Conservation (phyloP, 2,113 vertebrate species). For the Hyaena hyaena region DNA sequence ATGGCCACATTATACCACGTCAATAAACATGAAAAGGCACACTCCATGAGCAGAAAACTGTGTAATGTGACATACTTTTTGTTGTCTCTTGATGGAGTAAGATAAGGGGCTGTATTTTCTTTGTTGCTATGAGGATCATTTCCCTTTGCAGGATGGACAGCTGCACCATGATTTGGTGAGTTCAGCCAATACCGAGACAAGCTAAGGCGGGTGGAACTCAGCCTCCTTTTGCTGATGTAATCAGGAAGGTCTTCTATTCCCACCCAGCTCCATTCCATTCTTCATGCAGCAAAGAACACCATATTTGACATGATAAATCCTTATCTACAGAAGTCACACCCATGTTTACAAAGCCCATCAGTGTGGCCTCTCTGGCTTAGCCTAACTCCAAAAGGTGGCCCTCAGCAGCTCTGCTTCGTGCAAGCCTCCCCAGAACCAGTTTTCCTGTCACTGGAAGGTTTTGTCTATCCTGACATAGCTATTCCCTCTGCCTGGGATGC, state of each 20-base stretch:
- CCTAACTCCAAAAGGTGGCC: not conserved
- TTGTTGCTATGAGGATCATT: not conserved
- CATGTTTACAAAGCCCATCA: not conserved
- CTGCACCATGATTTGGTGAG: not conserved
- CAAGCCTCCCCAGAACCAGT: not conserved
- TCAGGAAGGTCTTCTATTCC: not conserved
- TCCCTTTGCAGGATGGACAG: not conserved
- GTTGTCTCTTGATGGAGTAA: not conserved
- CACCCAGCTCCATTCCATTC: not conserved
- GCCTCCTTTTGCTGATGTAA: not conserved
- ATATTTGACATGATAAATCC: not conserved
- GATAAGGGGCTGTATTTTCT: not conserved
- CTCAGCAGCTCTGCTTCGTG: not conserved
- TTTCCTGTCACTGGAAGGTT: not conserved
- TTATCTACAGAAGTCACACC: not conserved
- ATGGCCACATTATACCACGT: slow-evolving; percentile 1
- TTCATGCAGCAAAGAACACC: not conserved
- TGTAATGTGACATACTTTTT: not conserved
- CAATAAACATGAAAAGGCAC: not conserved
- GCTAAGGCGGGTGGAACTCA: not conserved
- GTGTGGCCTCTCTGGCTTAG: not conserved
- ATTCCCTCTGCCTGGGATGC: not conserved
- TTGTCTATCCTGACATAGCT: not conserved
- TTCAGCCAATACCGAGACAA: not conserved
- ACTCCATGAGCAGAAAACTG: not conserved